These are phyloP conservation scores for Tetropium fuscum DNA, from an alignment of 2,888 invertebrate species.

Conservation along the genomic window DNA sequence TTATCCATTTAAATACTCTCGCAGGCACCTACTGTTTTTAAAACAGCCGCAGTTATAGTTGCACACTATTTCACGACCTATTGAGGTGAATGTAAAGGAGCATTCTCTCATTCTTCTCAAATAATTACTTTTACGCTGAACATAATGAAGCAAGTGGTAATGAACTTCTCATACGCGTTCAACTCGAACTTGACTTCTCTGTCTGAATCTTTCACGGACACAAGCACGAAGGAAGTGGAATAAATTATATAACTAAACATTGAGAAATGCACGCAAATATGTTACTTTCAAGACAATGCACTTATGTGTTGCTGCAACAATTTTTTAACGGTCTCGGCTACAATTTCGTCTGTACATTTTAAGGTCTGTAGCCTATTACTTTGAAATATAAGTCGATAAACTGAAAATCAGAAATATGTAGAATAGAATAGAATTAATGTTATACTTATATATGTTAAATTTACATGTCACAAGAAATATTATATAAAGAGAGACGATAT, in stretches of 20 bases:
- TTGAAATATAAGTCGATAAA: no score
- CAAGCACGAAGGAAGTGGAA: slow-evolving; percentile 14
- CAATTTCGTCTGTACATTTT: no score
- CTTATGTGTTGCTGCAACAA: no score
- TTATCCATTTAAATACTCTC: neutral
- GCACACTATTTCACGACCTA: slow-evolving; percentile 19
- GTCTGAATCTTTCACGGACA: slow-evolving; percentile 14
- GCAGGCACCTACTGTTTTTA: neutral
- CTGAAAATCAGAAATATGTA: no score
- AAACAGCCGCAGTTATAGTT: no score
- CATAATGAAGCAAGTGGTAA: slow-evolving; percentile 52
- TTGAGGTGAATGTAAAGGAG: slow-evolving; percentile 18
- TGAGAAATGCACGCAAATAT: slow-evolving; percentile 3
- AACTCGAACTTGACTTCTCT: slow-evolving; percentile 38
- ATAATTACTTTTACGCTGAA: slow-evolving; percentile 39
- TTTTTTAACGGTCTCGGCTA: no score
- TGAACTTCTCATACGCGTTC: slow-evolving; percentile 50
- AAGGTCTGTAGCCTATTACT: no score
- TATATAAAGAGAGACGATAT: no score
- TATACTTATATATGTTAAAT: no score
- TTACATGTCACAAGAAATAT: no score
- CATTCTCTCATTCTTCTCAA: slow-evolving; percentile 31
- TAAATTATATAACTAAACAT: slow-evolving; percentile 17
- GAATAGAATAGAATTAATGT: no score
- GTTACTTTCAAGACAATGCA: neutral